A percentile compares a stretch with the other conserved stretches of the same genome.
These are phyloP conservation scores for Junonia oenone DNA, from an alignment of 2,888 invertebrate genomes.

Conservation along the genomic window DNA sequence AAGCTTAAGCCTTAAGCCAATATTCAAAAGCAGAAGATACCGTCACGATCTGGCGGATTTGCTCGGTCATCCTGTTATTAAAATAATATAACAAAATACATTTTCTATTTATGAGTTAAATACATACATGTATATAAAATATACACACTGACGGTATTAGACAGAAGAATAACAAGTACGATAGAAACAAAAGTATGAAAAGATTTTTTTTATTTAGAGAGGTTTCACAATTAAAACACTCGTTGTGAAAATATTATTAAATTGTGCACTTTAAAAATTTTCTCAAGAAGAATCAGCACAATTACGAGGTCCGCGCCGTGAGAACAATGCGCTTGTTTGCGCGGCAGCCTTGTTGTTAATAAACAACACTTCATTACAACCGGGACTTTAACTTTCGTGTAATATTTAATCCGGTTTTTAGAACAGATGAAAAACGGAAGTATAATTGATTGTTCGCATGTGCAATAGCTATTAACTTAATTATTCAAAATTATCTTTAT, in stretches of 20 bases:
- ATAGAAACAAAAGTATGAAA: background rate
- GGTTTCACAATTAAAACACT: background rate
- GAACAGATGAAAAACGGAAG: background rate
- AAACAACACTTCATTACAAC: background rate
- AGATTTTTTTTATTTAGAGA: background rate
- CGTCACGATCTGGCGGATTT: too few relatives aligned
- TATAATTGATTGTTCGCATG: background rate
- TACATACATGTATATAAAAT: background rate
- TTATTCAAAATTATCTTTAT: background rate
- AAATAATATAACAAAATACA: too few relatives aligned
- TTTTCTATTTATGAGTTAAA: background rate
- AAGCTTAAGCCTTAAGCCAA: too few relatives aligned
- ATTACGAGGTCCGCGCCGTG: background rate
- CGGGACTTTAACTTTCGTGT: background rate
- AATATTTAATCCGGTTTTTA: background rate
- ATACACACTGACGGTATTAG: too few relatives aligned
- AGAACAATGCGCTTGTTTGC: background rate
- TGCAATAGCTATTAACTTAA: background rate
- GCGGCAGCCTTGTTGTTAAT: background rate
- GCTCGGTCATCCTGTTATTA: too few relatives aligned
- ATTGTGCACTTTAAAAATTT: slow-evolving; percentile 8
- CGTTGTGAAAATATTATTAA: slow-evolving; percentile 7
- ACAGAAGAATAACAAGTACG: background rate
- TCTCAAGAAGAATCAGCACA: slow-evolving; percentile 8
- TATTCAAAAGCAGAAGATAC: too few relatives aligned